Evolutionary conservation across 2,113 vertebrate genomes (phyloP).

Genomic region (Jaculus jaculus): DNA sequence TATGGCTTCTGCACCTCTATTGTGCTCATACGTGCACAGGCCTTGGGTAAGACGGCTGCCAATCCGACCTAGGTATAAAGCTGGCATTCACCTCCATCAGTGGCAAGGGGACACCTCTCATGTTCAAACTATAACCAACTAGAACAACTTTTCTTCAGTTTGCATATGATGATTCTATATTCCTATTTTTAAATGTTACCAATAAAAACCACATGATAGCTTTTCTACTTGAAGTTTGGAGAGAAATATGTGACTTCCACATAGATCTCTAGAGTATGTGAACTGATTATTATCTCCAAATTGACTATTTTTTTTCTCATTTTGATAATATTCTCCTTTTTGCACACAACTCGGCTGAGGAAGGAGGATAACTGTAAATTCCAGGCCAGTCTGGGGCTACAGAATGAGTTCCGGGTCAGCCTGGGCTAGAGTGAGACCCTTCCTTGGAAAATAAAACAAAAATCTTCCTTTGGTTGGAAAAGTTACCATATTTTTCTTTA

Average conservation of each 20-base stretch:
- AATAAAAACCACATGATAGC: background rate
- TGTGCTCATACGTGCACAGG: background rate
- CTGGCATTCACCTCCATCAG: constrained; percentile 6
- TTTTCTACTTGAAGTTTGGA: background rate
- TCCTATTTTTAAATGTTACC: background rate
- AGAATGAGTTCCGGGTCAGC: no score
- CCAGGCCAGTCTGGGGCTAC: no score
- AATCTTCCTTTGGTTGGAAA: background rate
- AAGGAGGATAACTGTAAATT: no score
- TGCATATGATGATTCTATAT: background rate
- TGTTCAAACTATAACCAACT: background rate
- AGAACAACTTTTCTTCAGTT: background rate
- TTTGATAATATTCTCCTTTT: constrained; percentile 15
- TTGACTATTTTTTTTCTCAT: background rate
- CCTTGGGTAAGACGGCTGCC: constrained; percentile 4
- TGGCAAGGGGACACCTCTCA: background rate
- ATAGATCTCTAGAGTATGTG: background rate
- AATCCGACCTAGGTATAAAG: background rate
- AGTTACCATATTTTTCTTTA: background rate
- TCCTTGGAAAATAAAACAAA: no score
- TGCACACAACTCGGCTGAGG: no score
- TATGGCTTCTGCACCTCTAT: constrained; percentile 55
- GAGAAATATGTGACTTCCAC: background rate
- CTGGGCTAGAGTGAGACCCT: no score
- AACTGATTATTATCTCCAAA: background rate